A percentile compares a stretch with the other conserved stretches of the same genome.
Conservation (phyloP, 92 coral and sea anemone genomes). For the Palythoa heliodiscus region DNA sequence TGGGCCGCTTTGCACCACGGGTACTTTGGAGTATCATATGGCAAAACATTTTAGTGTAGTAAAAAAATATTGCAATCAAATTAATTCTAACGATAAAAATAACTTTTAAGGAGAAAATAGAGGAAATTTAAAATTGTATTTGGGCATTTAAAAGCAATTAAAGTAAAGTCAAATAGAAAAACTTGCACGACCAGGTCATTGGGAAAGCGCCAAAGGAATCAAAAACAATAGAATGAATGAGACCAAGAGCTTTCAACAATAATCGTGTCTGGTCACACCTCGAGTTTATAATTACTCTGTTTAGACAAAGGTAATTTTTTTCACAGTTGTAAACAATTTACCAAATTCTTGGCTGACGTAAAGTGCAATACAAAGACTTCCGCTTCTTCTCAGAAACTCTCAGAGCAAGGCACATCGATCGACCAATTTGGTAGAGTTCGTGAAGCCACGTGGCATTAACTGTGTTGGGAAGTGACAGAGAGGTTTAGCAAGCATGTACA, state of each 20-base stretch:
- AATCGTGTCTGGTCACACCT: constrained; percentile 36
- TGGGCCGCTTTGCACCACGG: constrained; percentile 75
- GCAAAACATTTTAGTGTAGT: constrained; percentile 22
- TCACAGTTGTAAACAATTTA: not conserved
- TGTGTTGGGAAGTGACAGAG: constrained; percentile 17
- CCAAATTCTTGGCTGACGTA: constrained; percentile 20
- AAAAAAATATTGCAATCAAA: constrained; percentile 32
- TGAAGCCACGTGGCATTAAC: not conserved
- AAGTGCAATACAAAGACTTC: constrained; percentile 9
- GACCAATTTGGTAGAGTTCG: not conserved
- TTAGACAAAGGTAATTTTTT: not conserved
- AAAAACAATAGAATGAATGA: not conserved
- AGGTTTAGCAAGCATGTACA: constrained; percentile 1
- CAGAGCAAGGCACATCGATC: no score
- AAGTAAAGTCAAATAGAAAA: not conserved
- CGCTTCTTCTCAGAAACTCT: not conserved
- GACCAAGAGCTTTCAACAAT: constrained; percentile 31
- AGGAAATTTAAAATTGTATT: constrained; percentile 21
- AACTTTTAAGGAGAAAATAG: constrained; percentile 34
- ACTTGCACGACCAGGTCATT: constrained; percentile 6
- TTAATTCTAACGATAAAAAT: constrained; percentile 51
- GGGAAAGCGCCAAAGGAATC: constrained; percentile 29
- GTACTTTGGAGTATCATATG: constrained; percentile 34
- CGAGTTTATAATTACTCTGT: constrained; percentile 4
- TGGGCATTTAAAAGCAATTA: constrained; percentile 26